Evolutionary conservation across 2,888 invertebrate genomes (phyloP), one percentile per base, ranked within the genome.

Genomic region (Actias luna): DNA sequence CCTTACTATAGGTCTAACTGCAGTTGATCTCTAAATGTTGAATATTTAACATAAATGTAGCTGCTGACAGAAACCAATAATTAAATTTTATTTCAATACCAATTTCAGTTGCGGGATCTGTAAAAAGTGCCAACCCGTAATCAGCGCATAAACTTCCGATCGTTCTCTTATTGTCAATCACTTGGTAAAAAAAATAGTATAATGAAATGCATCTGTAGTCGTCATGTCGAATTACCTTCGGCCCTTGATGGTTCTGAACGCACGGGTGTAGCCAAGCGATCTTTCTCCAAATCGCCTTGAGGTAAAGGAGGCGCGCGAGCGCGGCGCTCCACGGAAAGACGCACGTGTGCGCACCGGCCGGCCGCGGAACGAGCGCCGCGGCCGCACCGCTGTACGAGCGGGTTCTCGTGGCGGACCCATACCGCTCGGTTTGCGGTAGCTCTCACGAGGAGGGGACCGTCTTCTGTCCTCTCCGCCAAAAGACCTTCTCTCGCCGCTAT

Each of bases 291-390:
- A 89, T 69, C 90, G 86, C 73, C 92, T 79, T 67, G 87, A 71
- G 76, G 80, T 70, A 81, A 88, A 89, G 66, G 87, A 75, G 74
- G 92, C 88, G 73, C 94, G 92, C 72, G 93, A 92, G 80, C 94
- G 92, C 71, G 93, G 87, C 62, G 90, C 88, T 80, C 94, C 94
- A 73, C 94, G 93, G 87, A 85, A 93, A 64, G 87, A 71, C 70
- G 92, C 93, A 74, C 93, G 87, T 71, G 94, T 85, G 80, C 94
- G 93, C 83, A 94, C 83, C 66, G 91, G 82, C 76, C 93, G 93
- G 69, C 92, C 92, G 74, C 93, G 89, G 84, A 88, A 91, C 52
- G 93, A 87, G 78, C 93, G 93, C 72, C 94, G 93, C 79, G 93
- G 86, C 66, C 90, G 72, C 93, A 89, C 78, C 93, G 89, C 65